These are phyloP conservation scores for Psephotus haematonotus DNA, from an alignment of 2,113 vertebrate genomes.

Conservation along the genomic window DNA sequence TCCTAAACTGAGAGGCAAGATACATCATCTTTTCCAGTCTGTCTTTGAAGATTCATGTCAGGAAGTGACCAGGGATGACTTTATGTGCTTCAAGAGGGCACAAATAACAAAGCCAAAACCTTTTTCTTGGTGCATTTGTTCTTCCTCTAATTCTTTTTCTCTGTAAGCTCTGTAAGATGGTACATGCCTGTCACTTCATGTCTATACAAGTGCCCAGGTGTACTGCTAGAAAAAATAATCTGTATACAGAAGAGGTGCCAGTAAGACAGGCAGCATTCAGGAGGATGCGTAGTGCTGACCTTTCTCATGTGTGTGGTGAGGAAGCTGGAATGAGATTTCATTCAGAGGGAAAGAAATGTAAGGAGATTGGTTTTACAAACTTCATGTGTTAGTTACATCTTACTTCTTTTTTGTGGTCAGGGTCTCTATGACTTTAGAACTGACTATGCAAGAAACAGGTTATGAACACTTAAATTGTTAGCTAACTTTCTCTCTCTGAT, in stretches of 20 bases:
- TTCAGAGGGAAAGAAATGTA: not conserved
- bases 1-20: not conserved
- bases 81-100: not conserved
- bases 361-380: not conserved
- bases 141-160: not conserved
- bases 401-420: not conserved
- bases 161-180: not conserved
- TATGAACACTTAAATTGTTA: not conserved
- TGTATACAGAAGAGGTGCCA: not conserved
- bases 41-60: not conserved
- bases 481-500: not conserved
- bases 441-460: not conserved
- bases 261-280: not conserved
- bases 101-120: not conserved
- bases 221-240: not conserved
- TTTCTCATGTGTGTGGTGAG: not conserved
- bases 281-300: not conserved
- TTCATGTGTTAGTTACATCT: not conserved
- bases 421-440: not conserved
- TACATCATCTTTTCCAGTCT: not conserved
- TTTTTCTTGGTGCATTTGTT: not conserved
- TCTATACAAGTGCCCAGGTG: constrained; percentile 10
- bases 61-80: not conserved
- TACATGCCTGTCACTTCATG: not conserved
- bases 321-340: not conserved